Percentiles rank a stretch among this genome's conserved stretches.
phyloP scores from a whole-genome alignment of 1,140 invertebrate genomes.

The Sitophilus oryzae region DNA sequence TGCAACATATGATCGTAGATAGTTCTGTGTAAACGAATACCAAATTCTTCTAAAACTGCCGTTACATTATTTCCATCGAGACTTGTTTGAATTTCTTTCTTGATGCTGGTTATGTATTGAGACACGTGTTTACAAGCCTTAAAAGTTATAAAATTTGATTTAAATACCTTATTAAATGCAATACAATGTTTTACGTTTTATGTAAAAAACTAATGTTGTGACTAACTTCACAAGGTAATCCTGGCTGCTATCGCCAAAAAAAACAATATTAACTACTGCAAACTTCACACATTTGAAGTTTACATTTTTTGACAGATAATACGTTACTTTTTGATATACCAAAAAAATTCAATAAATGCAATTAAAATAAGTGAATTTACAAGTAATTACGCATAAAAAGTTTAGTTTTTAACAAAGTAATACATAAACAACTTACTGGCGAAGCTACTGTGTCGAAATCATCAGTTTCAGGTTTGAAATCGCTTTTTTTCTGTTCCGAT shows the following conservation, averaged over 20 bases:
- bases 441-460: constrained; percentile 69
- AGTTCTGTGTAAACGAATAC: constrained; percentile 84
- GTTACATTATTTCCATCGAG: constrained; percentile 93
- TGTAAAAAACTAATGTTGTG: too few species aligned
- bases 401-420: too few species aligned
- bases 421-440: constrained; percentile 47
- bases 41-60: constrained; percentile 81
- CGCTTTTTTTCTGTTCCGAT: constrained; percentile 91
- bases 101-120: constrained; percentile 72
- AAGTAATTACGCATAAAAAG: too few species aligned
- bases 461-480: constrained; percentile 91
- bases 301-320: not conserved
- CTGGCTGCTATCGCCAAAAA: too few species aligned
- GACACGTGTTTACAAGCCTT: constrained; percentile 86
- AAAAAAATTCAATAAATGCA: constrained; percentile 4
- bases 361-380: too few species aligned
- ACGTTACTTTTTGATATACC: not conserved
- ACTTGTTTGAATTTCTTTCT: constrained; percentile 73
- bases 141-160: too few species aligned
- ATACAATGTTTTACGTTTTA: too few species aligned
- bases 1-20: constrained; percentile 93
- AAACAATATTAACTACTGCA: too few species aligned
- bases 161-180: too few species aligned
- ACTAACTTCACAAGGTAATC: too few species aligned
- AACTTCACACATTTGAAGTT: too few species aligned